These are phyloP conservation scores for Melanotaenia boesemani DNA, from an alignment of 2,797 vertebrate species.

Conservation along the genomic window DNA sequence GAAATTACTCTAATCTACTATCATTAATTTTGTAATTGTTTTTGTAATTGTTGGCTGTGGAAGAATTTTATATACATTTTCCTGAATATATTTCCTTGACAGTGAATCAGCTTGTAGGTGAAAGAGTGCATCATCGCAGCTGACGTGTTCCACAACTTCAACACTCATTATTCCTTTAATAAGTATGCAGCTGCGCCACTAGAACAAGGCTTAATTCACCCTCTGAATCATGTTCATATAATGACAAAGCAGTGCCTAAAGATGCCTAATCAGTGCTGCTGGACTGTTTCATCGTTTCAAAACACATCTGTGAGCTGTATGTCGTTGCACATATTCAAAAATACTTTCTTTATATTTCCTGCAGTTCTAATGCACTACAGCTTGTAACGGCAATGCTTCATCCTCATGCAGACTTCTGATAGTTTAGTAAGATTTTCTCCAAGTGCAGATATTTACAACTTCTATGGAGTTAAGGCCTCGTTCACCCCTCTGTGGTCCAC, in stretches of 20 bases:
- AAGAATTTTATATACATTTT: too few relatives aligned
- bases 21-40: too few relatives aligned
- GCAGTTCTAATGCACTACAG: neutral
- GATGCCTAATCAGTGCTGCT: neutral
- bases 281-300: neutral
- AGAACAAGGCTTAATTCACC: neutral
- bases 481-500: neutral
- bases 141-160: neutral
- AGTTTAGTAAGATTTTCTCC: neutral
- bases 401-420: neutral
- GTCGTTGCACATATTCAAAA: neutral
- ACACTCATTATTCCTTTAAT: neutral
- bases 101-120: neutral
- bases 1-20: neutral
- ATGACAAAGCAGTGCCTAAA: neutral
- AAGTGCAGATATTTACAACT: neutral
- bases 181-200: neutral
- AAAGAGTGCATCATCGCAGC: neutral
- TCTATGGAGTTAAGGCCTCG: neutral
- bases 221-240: neutral
- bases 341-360: neutral
- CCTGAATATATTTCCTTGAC: neutral
- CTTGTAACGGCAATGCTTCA: neutral
- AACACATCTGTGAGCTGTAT: neutral
- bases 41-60: too few relatives aligned